Evolutionary conservation across 2,888 invertebrate genomes (phyloP), one percentile per base, ranked within the genome.

Genomic region (Zaprionus lineosus): DNA sequence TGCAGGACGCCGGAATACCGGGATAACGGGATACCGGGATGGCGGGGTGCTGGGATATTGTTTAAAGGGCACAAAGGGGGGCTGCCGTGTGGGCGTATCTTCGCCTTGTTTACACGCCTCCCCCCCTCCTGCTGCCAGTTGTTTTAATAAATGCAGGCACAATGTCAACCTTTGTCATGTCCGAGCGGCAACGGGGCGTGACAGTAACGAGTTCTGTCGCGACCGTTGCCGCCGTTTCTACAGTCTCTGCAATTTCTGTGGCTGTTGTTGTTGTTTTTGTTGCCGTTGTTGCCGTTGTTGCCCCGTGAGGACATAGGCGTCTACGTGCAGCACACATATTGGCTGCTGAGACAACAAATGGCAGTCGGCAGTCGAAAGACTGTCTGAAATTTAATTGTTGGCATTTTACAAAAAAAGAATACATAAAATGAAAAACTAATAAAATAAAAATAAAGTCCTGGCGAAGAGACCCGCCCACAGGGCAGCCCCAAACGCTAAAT

Each of bases 81-180:
- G 3, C 9, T n/a, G 24, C 9, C 7, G 3, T 12, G 47, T 33
- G 8, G 26, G 21, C 24, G 2, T 18, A 8, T n/a, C 4, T 14
- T n/a, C 6, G 11, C 16, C 43, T 40, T 55, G 28, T 56, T 53
- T 56, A 68, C 60, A 58, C 55, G 67, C 55, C 71, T n/a, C n/a
- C n/a, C 60, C 63, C 56, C 52, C 26, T 57, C 50, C 73, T 37
- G 48, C 62, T 71, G 69, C 40, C 68, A 63, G 65, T 69, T 65
- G 65, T 82, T 78, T 84, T 84, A 78, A 77, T 84, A 78, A 82
- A 79, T 69, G 60, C 79, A 74, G 55, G 60, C 81, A 50, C 68
- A 67, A 33, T 85, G 83, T 79, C 75, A 79, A 83, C 79, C 79
- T 79, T 78, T 83, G 66, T 85, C 79, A 79, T 83, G 83, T 78